Conservation (phyloP, 2,797 vertebrate genomes). For the Rhyacichthys aspro region DNA sequence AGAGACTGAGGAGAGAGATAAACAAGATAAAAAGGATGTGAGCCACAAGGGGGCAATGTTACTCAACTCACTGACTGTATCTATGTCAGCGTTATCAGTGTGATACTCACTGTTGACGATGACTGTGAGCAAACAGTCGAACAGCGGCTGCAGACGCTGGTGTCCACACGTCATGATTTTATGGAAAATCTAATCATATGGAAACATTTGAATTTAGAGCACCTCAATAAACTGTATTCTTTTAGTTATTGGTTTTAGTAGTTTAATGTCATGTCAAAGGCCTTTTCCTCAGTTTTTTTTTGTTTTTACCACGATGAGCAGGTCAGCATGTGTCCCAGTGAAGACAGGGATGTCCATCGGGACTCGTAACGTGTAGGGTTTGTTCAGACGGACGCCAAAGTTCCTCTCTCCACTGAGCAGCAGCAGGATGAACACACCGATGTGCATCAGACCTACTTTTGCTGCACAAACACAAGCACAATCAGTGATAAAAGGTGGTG, state of each 20-base stretch:
- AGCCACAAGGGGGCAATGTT: conserved; percentile 31
- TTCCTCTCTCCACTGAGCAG: conserved; percentile 96
- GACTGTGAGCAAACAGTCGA: conserved; percentile 95
- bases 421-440: conserved; percentile 82
- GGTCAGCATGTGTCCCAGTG: conserved; percentile 94
- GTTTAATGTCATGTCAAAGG: too few species aligned
- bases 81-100: too few species aligned
- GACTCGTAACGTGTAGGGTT: conserved; percentile 90
- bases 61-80: background rate
- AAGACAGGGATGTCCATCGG: conserved; percentile 98
- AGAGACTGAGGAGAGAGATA: conserved; percentile 81
- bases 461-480: conserved; percentile 31
- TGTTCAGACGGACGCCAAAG: conserved; percentile 97
- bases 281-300: too few species aligned
- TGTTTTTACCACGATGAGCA: conserved; percentile 93
- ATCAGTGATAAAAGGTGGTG: background rate
- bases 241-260: background rate
- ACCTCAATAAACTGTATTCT: too few species aligned
- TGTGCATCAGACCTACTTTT: conserved; percentile 72
- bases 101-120: conserved; percentile 89
- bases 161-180: conserved; percentile 95
- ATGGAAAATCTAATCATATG: conserved; percentile 95
- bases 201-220: background rate
- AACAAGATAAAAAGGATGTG: background rate
- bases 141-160: conserved; percentile 93